Evolutionary conservation across 2,113 vertebrate genomes (phyloP).

Genomic region (Leucopsar rothschildi): DNA sequence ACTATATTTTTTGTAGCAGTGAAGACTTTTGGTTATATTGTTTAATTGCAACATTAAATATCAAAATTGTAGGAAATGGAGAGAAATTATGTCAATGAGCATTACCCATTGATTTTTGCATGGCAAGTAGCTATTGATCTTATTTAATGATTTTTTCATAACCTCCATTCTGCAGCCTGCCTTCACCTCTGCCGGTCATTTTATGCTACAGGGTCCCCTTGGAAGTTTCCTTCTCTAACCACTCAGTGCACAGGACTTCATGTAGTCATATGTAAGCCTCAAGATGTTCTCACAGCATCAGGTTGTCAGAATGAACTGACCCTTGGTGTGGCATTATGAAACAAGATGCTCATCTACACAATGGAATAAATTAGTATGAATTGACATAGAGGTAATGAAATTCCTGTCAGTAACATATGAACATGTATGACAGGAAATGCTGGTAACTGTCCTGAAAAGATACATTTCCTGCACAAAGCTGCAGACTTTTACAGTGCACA

Average conservation of each 20-base stretch:
- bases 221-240: neutral
- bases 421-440: neutral
- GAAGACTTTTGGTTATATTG: neutral
- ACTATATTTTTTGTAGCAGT: neutral
- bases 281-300: neutral
- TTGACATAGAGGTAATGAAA: neutral
- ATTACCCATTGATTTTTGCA: neutral
- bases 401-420: neutral
- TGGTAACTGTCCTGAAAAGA: neutral
- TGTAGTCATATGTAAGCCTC: neutral
- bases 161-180: neutral
- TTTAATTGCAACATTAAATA: neutral
- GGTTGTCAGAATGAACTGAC: neutral
- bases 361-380: neutral
- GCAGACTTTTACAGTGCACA: neutral
- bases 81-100: neutral
- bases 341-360: neutral
- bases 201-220: neutral
- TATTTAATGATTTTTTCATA: neutral
- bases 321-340: neutral
- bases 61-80: neutral
- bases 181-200: neutral
- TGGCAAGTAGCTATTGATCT: neutral
- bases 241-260: fast-evolving
- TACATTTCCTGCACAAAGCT: neutral